Percentiles rank a stretch among this genome's conserved stretches.
phyloP scores from a whole-genome alignment of 2,113 vertebrate genomes.

The Hypocryptadius cinnamomeus region DNA sequence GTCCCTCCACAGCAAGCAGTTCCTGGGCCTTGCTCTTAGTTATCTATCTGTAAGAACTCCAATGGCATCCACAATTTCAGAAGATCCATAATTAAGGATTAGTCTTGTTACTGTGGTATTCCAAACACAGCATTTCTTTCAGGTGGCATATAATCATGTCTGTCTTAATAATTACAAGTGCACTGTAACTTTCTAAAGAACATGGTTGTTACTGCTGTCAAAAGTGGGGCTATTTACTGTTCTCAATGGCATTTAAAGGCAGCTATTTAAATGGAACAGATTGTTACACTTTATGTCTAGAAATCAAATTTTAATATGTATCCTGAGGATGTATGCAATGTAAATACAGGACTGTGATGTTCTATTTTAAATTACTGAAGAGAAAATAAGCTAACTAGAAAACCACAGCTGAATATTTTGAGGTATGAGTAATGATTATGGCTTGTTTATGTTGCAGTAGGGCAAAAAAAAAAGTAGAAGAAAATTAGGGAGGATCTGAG shows the following conservation, averaged over 20 bases:
- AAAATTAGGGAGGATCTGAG: neutral
- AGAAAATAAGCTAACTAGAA: neutral
- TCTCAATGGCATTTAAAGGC: neutral
- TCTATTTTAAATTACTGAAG: neutral
- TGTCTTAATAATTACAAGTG: constrained; percentile 24
- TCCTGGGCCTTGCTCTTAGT: neutral
- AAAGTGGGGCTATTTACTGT: neutral
- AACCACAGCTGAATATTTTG: neutral
- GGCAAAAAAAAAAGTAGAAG: no score
- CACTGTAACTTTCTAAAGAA: neutral
- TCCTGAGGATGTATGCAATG: neutral
- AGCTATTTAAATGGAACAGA: neutral
- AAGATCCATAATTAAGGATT: neutral
- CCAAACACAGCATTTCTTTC: constrained; percentile 11
- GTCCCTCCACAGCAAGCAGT: neutral
- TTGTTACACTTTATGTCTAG: neutral
- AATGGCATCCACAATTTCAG: neutral
- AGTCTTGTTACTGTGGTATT: neutral
- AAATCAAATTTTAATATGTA: neutral
- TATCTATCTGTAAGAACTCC: neutral
- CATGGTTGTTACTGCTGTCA: neutral
- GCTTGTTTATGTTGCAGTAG: neutral
- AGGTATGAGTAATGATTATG: neutral
- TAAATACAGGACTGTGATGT: neutral
- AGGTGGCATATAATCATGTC: constrained; percentile 2